phyloP scores from a whole-genome alignment of 1,140 invertebrate genomes.

The Aphaenogaster ashmeadi region DNA sequence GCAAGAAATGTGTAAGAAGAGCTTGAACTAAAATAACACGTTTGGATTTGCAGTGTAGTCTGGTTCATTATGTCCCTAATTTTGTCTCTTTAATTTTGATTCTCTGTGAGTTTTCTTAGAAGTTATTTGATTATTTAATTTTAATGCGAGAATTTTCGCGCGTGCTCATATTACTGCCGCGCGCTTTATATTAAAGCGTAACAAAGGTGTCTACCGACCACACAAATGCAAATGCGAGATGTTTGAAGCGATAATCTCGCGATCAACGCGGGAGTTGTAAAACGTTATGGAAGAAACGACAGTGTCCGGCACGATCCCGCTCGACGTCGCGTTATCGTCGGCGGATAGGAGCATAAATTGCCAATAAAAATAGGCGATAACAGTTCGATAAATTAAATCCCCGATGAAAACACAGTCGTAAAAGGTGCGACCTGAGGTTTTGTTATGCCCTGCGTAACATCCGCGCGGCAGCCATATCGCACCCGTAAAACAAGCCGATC shows the following conservation, averaged over 20 bases:
- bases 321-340: conserved; percentile 17
- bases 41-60: too few relatives aligned
- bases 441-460: not conserved
- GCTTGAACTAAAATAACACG: too few relatives aligned
- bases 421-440: conserved; percentile 9
- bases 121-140: too few relatives aligned
- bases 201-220: not conserved
- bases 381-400: conserved; percentile 29
- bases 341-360: conserved; percentile 17
- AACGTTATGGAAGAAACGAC: not conserved
- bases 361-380: conserved; percentile 41
- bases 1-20: too few relatives aligned
- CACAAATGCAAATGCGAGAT: not conserved
- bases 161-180: not conserved
- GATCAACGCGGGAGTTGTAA: not conserved
- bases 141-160: not conserved
- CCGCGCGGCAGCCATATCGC: not conserved
- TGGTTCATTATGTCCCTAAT: too few relatives aligned
- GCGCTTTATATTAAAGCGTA: not conserved
- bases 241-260: not conserved
- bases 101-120: too few relatives aligned
- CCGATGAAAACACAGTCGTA: not conserved
- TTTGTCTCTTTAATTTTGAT: too few relatives aligned
- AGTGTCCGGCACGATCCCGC: not conserved
- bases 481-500: not conserved